A percentile compares a stretch with the other conserved stretches of the same genome.
These are phyloP conservation scores for Drosophila pegasa DNA, from an alignment of 2,888 invertebrate genomes.

Conservation along the genomic window DNA sequence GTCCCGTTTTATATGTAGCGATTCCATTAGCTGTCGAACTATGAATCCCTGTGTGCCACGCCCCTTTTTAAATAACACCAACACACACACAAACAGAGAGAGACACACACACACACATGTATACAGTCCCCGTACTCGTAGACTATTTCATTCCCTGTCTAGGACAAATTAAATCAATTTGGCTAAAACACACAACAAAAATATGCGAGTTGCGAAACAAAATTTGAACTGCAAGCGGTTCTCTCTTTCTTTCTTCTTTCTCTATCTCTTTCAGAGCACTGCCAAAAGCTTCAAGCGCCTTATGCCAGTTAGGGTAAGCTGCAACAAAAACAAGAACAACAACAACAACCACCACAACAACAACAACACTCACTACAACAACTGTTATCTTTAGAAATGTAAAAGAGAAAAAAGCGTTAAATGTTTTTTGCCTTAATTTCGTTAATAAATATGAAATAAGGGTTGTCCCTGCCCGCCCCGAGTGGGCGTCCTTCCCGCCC, in stretches of 20 bases:
- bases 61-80: constrained; percentile 10
- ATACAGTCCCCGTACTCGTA: constrained; percentile 35
- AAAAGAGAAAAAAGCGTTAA: constrained; percentile 39
- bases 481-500: constrained; percentile 25
- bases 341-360: constrained; percentile 41
- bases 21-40: constrained; percentile 52
- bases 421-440: constrained; percentile 60
- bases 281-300: constrained; percentile 80
- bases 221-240: constrained; percentile 73
- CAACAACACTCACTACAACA: constrained; percentile 35
- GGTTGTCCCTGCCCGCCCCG: constrained; percentile 37
- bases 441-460: constrained; percentile 57
- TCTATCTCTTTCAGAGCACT: constrained; percentile 81
- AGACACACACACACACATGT: background rate
- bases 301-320: constrained; percentile 84
- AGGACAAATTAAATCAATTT: constrained; percentile 49
- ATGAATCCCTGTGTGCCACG: constrained; percentile 33
- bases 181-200: constrained; percentile 45
- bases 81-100: constrained; percentile 4
- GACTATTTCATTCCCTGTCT: constrained; percentile 46
- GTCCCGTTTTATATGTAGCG: constrained; percentile 15
- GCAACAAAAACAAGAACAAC: constrained; percentile 59
- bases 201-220: constrained; percentile 42
- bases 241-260: constrained; percentile 53
- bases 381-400: constrained; percentile 38